Evolutionary conservation across 2,113 vertebrate genomes (phyloP).

Genomic region (Thryonomys swinderianus): DNA sequence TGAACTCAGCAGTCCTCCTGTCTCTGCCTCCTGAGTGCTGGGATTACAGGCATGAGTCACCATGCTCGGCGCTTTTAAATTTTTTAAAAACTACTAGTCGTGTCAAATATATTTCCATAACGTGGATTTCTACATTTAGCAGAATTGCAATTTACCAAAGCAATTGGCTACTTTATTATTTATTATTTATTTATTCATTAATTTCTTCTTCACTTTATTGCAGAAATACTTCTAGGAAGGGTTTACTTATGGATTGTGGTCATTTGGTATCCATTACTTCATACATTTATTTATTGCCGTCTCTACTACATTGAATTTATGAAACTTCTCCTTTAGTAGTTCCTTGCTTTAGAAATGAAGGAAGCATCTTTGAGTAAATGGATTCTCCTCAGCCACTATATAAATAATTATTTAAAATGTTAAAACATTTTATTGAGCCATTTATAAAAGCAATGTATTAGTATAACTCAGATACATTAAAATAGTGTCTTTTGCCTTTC

Average conservation of each 20-base stretch:
- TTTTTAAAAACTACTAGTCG: neutral
- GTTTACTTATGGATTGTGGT: conserved; percentile 38
- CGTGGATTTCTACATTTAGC: neutral
- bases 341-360: conserved; percentile 60
- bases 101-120: conserved; percentile 14
- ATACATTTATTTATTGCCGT: conserved; percentile 64
- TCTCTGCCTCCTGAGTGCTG: no score
- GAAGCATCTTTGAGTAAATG: conserved; percentile 31
- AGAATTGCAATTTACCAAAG: conserved; percentile 50
- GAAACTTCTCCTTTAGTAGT: conserved; percentile 26
- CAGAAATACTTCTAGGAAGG: conserved; percentile 41
- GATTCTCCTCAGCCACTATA: conserved; percentile 28
- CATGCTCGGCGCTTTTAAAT: no score
- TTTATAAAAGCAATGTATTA: neutral
- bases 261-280: conserved; percentile 60
- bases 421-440: conserved; percentile 19
- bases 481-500: conserved; percentile 28
- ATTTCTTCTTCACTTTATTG: conserved; percentile 55
- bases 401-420: conserved; percentile 56
- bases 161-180: conserved; percentile 61
- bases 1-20: no score
- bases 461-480: conserved; percentile 22
- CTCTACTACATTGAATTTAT: conserved; percentile 34
- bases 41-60: no score
- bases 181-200: conserved; percentile 73